Conservation (phyloP, 2,888 invertebrate genomes). For the Apotomis capreana region DNA sequence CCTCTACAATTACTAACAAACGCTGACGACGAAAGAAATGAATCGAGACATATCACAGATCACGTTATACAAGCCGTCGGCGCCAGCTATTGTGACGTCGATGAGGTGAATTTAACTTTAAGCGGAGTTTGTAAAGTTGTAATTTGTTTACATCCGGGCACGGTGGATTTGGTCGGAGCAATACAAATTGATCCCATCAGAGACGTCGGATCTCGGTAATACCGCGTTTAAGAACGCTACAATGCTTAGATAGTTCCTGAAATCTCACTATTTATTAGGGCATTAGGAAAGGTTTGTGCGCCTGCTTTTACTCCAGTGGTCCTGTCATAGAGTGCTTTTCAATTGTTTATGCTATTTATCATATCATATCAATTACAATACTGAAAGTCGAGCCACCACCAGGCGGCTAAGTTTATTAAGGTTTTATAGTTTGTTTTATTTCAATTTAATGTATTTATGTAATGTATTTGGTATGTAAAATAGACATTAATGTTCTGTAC, state of each 20-base stretch:
- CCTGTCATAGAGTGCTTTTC: background rate
- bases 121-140: slow-evolving; percentile 57
- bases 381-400: no score
- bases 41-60: slow-evolving; percentile 49
- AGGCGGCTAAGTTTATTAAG: no score
- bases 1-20: slow-evolving; percentile 42
- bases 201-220: slow-evolving; percentile 49
- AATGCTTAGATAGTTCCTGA: slow-evolving; percentile 58
- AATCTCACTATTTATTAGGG: slow-evolving; percentile 68
- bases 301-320: background rate
- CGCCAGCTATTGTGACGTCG: slow-evolving; percentile 67
- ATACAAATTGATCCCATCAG: slow-evolving; percentile 71
- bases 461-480: no score
- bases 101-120: slow-evolving; percentile 60
- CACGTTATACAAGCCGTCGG: slow-evolving; percentile 59
- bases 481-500: no score
- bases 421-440: no score
- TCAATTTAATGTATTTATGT: no score
- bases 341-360: background rate
- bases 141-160: slow-evolving; percentile 53
- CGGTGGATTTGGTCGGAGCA: slow-evolving; percentile 60
- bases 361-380: no score
- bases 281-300: slow-evolving; percentile 49
- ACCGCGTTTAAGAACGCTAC: slow-evolving; percentile 49
- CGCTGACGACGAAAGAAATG: slow-evolving; percentile 45